These are phyloP conservation scores for Bos taurus DNA, from an alignment of 2,113 vertebrate genomes.

Conservation along the genomic window DNA sequence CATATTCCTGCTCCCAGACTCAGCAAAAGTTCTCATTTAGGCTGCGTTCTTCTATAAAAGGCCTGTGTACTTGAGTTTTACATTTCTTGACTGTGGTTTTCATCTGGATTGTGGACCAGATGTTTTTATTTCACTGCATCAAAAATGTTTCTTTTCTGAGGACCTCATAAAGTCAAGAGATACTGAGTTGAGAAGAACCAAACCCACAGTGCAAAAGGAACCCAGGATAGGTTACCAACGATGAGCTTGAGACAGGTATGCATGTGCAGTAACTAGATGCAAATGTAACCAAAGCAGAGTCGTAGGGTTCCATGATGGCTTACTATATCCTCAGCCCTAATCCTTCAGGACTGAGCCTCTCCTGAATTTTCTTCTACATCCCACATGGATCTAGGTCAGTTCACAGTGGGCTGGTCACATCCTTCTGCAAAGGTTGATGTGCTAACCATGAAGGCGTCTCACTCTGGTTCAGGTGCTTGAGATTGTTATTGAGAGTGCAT, in stretches of 20 bases:
- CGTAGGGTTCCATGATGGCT: not conserved
- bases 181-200: not conserved
- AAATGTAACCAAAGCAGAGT: too few species aligned
- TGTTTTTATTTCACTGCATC: not conserved
- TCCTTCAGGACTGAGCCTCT: not conserved
- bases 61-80: not conserved
- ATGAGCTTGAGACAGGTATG: not conserved
- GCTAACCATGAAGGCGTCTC: not conserved
- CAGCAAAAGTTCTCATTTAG: not conserved
- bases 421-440: not conserved
- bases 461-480: not conserved
- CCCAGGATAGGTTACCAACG: not conserved
- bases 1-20: not conserved
- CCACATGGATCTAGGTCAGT: not conserved
- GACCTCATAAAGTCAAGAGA: not conserved
- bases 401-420: not conserved
- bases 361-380: not conserved
- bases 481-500: not conserved
- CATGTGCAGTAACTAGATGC: not conserved
- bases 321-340: not conserved
- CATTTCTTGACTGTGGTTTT: not conserved
- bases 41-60: not conserved
- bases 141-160: not conserved
- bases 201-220: not conserved
- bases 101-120: not conserved